Evolutionary conservation across 2,113 vertebrate species (phyloP).

Genomic region (Rhizomys pruinosus): DNA sequence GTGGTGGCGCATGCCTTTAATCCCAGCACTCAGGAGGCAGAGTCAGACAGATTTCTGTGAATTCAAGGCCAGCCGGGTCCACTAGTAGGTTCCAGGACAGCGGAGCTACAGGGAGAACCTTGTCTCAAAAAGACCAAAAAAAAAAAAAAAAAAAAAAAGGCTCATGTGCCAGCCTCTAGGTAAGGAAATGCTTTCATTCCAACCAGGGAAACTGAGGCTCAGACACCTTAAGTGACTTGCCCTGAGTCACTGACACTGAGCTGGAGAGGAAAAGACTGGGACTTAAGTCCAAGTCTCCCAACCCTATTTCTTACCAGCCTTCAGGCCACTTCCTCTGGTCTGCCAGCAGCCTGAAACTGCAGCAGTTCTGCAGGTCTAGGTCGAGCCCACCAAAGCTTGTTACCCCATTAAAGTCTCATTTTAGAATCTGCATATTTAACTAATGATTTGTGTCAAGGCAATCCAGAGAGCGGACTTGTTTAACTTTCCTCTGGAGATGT

Average conservation of each 20-base stretch:
- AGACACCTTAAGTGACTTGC: background rate
- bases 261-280: background rate
- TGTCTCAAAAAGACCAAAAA: no score
- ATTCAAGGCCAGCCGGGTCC: no score
- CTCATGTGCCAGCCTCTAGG: background rate
- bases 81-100: no score
- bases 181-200: background rate
- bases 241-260: background rate
- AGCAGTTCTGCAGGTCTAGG: background rate
- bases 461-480: conserved; percentile 34
- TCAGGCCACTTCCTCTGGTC: background rate
- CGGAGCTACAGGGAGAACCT: no score
- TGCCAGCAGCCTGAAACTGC: background rate
- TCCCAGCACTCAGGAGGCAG: no score
- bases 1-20: no score
- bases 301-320: background rate
- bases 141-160: no score
- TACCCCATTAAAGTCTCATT: background rate
- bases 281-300: background rate
- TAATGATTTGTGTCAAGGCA: background rate
- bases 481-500: conserved; percentile 15
- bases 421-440: conserved; percentile 22
- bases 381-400: background rate
- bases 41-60: no score
- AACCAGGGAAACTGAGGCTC: background rate